A percentile compares a stretch with the other conserved stretches of the same genome.
These are phyloP conservation scores for Meteorus colon DNA, from an alignment of 2,888 invertebrate species.

Conservation along the genomic window DNA sequence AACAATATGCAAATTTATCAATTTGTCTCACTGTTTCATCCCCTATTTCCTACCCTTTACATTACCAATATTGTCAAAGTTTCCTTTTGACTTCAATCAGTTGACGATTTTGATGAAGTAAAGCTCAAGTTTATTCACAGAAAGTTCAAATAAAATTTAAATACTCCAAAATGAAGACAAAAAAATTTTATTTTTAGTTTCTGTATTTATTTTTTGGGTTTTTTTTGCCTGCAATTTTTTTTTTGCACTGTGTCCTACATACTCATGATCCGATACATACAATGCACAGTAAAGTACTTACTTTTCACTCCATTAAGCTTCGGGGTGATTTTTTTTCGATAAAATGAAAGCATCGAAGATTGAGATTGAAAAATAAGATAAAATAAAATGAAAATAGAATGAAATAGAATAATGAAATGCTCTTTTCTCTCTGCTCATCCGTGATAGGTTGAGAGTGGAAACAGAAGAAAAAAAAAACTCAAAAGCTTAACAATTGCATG, in stretches of 20 bases:
- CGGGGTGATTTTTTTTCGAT: background rate
- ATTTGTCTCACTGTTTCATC: no score
- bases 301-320: constrained; percentile 5
- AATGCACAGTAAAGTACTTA: constrained; percentile 1
- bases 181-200: background rate
- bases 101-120: background rate
- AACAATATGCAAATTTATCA: no score
- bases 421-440: constrained; percentile 2
- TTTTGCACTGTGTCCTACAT: background rate
- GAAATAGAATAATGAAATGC: background rate
- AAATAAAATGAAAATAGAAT: background rate
- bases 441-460: background rate
- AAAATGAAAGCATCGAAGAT: background rate
- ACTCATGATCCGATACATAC: background rate
- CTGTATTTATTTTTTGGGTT: background rate
- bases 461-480: background rate
- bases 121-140: background rate
- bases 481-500: background rate
- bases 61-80: background rate
- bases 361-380: background rate
- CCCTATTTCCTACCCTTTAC: no score
- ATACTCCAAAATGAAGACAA: background rate
- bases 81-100: background rate
- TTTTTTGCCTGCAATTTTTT: background rate
- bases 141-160: background rate